Evolutionary conservation across 2,797 vertebrate genomes (phyloP).

Genomic region (Sarcoramphus papa): DNA sequence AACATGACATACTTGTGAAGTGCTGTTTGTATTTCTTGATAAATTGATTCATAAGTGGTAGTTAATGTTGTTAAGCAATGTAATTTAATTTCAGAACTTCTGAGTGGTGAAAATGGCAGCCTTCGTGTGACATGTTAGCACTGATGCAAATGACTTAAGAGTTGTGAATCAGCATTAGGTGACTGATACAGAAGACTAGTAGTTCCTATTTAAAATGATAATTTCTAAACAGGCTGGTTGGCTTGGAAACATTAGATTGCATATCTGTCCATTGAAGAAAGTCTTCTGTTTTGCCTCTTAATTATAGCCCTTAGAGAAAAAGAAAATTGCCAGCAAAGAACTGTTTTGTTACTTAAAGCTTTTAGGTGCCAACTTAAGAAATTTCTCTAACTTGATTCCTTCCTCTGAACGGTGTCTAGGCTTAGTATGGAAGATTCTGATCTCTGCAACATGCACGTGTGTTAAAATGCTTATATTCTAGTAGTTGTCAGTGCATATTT

Average conservation of each 20-base stretch:
- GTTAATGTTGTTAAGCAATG: not conserved
- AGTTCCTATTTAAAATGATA: not conserved
- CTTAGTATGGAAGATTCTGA: not conserved
- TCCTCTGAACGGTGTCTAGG: not conserved
- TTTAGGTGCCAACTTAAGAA: not conserved
- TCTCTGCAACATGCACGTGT: not conserved
- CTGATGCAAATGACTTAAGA: not conserved
- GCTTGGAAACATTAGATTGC: not conserved
- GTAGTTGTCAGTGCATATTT: not conserved
- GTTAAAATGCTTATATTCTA: not conserved
- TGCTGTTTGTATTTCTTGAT: not conserved
- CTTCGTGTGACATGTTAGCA: not conserved
- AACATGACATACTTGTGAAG: not conserved
- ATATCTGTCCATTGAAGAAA: not conserved
- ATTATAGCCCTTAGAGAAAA: not conserved
- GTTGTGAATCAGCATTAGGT: not conserved
- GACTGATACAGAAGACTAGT: not conserved
- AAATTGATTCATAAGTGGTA: accelerated
- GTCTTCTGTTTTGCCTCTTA: not conserved
- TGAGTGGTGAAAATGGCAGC: not conserved
- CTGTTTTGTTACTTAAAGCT: not conserved
- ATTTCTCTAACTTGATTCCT: not conserved
- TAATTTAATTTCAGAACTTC: not conserved
- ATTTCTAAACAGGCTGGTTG: not conserved
- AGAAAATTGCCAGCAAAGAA: not conserved